Percentiles rank a stretch among this genome's conserved stretches.
Conservation (phyloP, 2,113 vertebrate species). For the Tretioscincus oriximinensis region DNA sequence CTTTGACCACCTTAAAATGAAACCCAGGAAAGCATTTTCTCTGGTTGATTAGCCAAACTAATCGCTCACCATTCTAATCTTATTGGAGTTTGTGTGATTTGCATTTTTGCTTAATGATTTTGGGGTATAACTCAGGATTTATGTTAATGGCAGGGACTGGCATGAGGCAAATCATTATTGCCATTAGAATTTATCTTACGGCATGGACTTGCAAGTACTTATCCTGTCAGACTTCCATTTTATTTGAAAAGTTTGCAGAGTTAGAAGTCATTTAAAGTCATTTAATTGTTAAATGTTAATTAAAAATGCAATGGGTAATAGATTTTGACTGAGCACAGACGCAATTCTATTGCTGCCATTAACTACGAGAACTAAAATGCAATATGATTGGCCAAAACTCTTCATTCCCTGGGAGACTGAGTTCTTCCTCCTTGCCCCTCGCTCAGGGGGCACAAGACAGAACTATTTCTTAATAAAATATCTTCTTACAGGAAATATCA, state of each 20-base stretch:
- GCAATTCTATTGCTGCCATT: slow-evolving; percentile 8
- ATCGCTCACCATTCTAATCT: slow-evolving; percentile 12
- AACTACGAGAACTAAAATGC: slow-evolving; percentile 8
- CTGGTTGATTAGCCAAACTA: slow-evolving; percentile 23
- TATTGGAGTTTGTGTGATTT: slow-evolving; percentile 26
- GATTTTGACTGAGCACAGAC: neutral
- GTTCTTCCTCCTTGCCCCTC: neutral
- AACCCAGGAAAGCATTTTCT: neutral
- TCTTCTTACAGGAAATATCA: slow-evolving; percentile 51
- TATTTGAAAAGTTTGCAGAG: slow-evolving; percentile 6
- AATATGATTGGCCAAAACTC: slow-evolving; percentile 7
- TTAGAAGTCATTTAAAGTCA: slow-evolving; percentile 21
- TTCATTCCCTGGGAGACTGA: slow-evolving; percentile 5
- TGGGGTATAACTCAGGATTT: slow-evolving; percentile 21
- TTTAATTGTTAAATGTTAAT: slow-evolving; percentile 26
- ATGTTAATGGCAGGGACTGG: slow-evolving; percentile 1
- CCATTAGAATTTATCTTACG: slow-evolving; percentile 14
- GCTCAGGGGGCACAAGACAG: neutral
- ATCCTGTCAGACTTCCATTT: slow-evolving; percentile 1
- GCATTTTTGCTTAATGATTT: slow-evolving; percentile 30
- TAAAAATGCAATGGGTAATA: slow-evolving; percentile 29
- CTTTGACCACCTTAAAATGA: slow-evolving; percentile 5
- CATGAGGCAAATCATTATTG: neutral
- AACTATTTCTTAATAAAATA: slow-evolving; percentile 19
- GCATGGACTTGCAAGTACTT: slow-evolving; percentile 22